Conservation (phyloP, 2,888 invertebrate genomes). For the Coleophora deauratella region DNA sequence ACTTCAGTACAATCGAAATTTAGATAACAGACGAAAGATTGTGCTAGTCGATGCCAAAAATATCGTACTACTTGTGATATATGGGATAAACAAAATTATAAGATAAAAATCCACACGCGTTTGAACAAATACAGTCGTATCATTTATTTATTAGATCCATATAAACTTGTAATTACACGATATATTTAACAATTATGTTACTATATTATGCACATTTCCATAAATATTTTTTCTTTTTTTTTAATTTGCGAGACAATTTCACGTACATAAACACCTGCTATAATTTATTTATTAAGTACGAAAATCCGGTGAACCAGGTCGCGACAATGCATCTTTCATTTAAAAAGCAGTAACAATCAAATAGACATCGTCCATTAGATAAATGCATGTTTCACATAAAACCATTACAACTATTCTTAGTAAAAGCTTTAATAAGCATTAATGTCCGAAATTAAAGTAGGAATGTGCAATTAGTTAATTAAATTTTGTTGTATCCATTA, state of each 20-base stretch:
- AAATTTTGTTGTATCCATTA: conserved; percentile 24
- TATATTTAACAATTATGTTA: conserved; percentile 19
- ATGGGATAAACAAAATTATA: conserved; percentile 23
- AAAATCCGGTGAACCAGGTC: conserved; percentile 22
- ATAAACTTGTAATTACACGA: conserved; percentile 27
- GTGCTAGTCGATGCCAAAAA: conserved; percentile 16
- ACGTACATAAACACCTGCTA: conserved; percentile 16
- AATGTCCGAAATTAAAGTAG: conserved; percentile 14
- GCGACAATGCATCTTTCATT: too few relatives aligned
- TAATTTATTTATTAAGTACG: conserved; percentile 46
- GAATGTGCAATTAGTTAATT: conserved; percentile 35
- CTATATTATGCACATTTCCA: conserved; percentile 50
- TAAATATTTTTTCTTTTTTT: conserved; percentile 29
- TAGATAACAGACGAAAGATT: too few relatives aligned
- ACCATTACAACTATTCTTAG: conserved; percentile 3
- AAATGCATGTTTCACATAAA: conserved; percentile 6
- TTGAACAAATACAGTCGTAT: conserved; percentile 20
- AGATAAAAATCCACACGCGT: conserved; percentile 25
- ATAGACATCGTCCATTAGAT: conserved; percentile 5
- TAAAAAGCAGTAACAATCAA: too few relatives aligned
- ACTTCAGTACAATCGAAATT: not conserved
- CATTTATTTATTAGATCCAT: conserved; percentile 17
- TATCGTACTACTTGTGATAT: conserved; percentile 23
- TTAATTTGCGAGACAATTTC: conserved; percentile 31
- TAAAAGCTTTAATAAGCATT: not conserved